Evolutionary conservation across 2,888 invertebrate species (phyloP).

Genomic region (Lysandra bellargus): DNA sequence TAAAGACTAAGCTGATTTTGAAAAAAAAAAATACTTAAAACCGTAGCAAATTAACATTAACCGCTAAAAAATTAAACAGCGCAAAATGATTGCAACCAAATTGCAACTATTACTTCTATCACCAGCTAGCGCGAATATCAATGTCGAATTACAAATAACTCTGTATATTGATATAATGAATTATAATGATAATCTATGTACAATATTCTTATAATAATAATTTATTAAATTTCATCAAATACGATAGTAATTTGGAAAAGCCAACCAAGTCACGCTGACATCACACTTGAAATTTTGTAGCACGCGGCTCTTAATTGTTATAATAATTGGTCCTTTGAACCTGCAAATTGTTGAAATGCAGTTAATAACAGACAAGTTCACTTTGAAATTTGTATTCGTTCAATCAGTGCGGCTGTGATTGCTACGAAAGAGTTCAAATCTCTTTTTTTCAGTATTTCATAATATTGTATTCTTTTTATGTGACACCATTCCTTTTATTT

Average conservation of each 20-base stretch:
- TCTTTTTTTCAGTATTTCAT: background rate
- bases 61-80: too few species aligned
- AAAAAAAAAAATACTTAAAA: too few species aligned
- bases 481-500: background rate
- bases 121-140: too few species aligned
- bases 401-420: background rate
- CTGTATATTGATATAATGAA: too few species aligned
- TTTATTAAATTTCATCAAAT: background rate
- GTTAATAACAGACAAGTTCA: background rate
- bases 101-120: too few species aligned
- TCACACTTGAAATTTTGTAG: background rate
- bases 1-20: too few species aligned
- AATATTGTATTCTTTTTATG: background rate
- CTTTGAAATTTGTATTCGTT: background rate
- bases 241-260: background rate
- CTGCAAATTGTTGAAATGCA: slow-evolving; percentile 3
- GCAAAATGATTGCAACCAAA: too few species aligned
- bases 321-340: background rate
- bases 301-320: slow-evolving; percentile 1
- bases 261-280: background rate
- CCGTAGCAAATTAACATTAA: too few species aligned
- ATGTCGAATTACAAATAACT: too few species aligned
- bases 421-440: background rate
- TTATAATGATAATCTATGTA: too few species aligned
- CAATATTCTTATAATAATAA: too few species aligned